Base-by-base conservation (phyloP, 2,113 vertebrate genomes). In the Stigmatopora nigra region DNA sequence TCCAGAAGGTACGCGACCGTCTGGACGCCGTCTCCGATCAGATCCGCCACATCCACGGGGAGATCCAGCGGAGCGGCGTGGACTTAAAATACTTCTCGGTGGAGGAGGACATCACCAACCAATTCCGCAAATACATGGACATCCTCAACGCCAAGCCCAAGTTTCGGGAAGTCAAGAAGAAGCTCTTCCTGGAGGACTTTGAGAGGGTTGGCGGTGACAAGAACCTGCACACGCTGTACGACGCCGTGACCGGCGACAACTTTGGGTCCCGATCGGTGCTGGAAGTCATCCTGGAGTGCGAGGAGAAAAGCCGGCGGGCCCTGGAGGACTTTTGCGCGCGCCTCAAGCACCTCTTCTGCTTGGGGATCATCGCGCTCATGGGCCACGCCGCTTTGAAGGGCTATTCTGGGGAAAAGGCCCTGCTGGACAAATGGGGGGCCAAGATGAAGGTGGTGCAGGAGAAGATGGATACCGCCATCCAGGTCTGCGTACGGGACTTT, bases 121-220 rank as follows among this genome's bases (percentile, higher is more conserved):
- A 91, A 76, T 92, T 92, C 77, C 85, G 91, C 67, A 91, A 92
- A 70, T 92, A 90, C 82, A 91, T 92, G 90, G 91, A 91, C 75
- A 88, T 92, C 76, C 89, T 91, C 19, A 91, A 90, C 1, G 89
- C 90, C 69, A 91, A 88, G 49, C 84, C 90, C 2, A 82, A 91
- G 68, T 91, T 84, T 75, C 12, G 83, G 38, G 89, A 91, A 14
- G 89, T 87, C 36, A 88, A 91, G 77, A 92, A 91, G 80, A 90
- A 90, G 76, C 69, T 75, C 1, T 91, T 92, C 69, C 62, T 92
- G 76, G 85, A 90, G 0, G 89, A 91, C 68, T 92, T 91, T 11
- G 76, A 44, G 49, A 90, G 69, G 46, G 86, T 83, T 0, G 89
- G 85, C 0, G 89, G 89, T 0, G 89, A 90, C 48, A 90, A 91